Conservation (phyloP, 2,113 vertebrate species). For the Baryphthengus martii region DNA sequence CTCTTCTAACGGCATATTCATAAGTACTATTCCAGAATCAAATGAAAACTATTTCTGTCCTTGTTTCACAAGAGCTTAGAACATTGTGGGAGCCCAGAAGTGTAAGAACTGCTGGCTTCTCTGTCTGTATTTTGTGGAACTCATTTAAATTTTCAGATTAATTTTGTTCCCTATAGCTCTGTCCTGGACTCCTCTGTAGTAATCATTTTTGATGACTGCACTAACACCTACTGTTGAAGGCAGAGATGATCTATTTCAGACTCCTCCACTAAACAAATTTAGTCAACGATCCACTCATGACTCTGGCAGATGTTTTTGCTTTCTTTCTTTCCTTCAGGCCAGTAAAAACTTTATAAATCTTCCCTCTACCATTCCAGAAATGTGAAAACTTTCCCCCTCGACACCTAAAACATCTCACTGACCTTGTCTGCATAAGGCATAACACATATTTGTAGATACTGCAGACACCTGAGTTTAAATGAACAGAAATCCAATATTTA, state of each 20-base stretch:
- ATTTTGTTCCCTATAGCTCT: conserved; percentile 47
- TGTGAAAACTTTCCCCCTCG: neutral
- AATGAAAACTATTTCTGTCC: neutral
- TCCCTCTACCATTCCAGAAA: conserved; percentile 14
- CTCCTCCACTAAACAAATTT: neutral
- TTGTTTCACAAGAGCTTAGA: neutral
- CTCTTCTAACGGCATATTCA: neutral
- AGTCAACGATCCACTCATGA: conserved; percentile 42
- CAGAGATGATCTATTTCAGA: conserved; percentile 50
- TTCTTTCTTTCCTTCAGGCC: conserved; percentile 13
- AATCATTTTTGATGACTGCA: conserved; percentile 41
- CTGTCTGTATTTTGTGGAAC: neutral
- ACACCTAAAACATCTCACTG: conserved; percentile 16
- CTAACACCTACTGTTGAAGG: conserved; percentile 42
- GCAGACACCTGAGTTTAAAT: neutral
- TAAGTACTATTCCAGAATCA: conserved; percentile 1
- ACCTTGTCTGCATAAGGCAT: neutral
- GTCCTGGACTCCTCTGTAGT: conserved; percentile 40
- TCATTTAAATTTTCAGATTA: conserved; percentile 37
- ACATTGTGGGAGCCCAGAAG: neutral
- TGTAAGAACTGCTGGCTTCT: neutral
- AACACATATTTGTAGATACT: neutral
- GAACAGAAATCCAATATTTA: neutral
- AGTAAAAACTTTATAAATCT: conserved; percentile 47
- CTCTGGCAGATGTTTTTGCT: conserved; percentile 60